Evolutionary conservation across 64 coral and sea anemone species (phyloP), one percentile per base, ranked within the genome.

Genomic region (Pocillopora damicornis): DNA sequence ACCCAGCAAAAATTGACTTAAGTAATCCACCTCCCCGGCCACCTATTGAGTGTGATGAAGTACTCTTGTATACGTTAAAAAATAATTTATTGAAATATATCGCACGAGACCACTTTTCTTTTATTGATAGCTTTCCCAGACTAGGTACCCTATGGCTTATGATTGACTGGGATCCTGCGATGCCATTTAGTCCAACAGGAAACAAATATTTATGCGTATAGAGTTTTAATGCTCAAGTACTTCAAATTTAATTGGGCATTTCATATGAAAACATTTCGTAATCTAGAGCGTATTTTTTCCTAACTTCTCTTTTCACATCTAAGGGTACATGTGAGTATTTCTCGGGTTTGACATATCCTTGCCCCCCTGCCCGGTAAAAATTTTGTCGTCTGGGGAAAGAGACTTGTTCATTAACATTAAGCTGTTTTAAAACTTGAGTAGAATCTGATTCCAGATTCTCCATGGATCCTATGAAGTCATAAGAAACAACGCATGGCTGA

Each of bases 391-490:
- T 76, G 13, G 93, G 93, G 76, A 91, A 95, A 60, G 56, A 81
- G 57, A 95, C 86, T 35, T 86, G 59, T 75, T 60, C 63, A 57
- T 77, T 45, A 18, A 67, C 81, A 75, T 91, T 91, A 45, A 95
- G 63, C 17, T 81, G n/a, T 77, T 69, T 79, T 11, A 95, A 67
- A 9, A 95, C 89, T 88, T 81, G 79, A 66, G 74, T 42, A 16
- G 93, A 71, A 63, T 95, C 93, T 45, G 62, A 38, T 37, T 76
- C 89, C 20, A 95, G 77, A 66, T 95, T 73, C 15, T 95, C 93
- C 61, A 95, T 77, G 8, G 93, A 95, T 2, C 93, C 93, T 11
- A 95, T 63, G 79, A 91, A 95, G 37, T 95, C 86, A 35, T 95
- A 95, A 4, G 16, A 64, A 57, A 92, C 80, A 20, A 73, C 89